These are phyloP conservation scores for Taenaris catops DNA, from an alignment of 2,888 invertebrate species.

Conservation along the genomic window DNA sequence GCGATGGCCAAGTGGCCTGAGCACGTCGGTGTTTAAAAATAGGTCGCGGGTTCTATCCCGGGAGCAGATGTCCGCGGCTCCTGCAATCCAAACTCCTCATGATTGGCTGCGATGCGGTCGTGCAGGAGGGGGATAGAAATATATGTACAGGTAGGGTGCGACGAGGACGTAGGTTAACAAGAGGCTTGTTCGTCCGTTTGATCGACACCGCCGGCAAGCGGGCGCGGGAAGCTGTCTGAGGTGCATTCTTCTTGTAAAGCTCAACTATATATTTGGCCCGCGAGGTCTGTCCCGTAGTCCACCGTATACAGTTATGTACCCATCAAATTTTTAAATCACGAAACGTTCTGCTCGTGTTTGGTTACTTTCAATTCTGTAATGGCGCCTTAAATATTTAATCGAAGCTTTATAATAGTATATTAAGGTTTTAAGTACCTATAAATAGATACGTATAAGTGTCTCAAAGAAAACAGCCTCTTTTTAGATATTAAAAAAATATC, in stretches of 20 bases:
- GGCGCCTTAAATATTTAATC: too few relatives aligned
- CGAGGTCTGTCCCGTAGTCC: constrained; percentile 37
- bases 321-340: constrained; percentile 22
- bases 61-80: too few relatives aligned
- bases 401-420: too few relatives aligned
- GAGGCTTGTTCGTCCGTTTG: constrained; percentile 78
- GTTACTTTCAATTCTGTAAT: constrained; percentile 6
- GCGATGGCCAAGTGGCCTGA: too few relatives aligned
- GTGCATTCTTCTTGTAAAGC: constrained; percentile 77
- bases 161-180: constrained; percentile 68
- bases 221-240: constrained; percentile 70
- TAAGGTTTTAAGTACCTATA: too few relatives aligned
- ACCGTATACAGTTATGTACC: constrained; percentile 56
- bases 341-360: constrained; percentile 7
- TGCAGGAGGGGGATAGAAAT: constrained; percentile 48
- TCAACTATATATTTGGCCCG: constrained; percentile 75
- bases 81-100: too few relatives aligned
- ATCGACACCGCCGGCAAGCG: constrained; percentile 75
- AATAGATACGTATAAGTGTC: too few relatives aligned
- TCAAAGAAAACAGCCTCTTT: too few relatives aligned
- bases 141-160: constrained; percentile 38
- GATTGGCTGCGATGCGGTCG: constrained; percentile 76
- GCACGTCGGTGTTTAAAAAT: too few relatives aligned
- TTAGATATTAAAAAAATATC: too few relatives aligned
- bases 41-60: too few relatives aligned